phyloP scores from a whole-genome alignment of 2,113 vertebrate genomes.

The Callipepla squamata region DNA sequence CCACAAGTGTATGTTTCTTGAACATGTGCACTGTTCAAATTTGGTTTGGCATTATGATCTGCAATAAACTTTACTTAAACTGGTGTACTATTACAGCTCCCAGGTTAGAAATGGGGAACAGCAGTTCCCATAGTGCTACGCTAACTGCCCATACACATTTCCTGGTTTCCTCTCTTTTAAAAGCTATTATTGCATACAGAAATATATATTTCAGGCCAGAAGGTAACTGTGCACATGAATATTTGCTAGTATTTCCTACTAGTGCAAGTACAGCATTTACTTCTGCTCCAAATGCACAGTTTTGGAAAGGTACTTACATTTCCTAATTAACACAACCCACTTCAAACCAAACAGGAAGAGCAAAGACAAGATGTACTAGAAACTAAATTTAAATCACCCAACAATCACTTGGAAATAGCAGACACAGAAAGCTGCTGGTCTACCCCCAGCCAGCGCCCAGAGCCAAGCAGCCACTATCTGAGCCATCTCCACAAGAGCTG shows the following conservation, averaged over 20 bases:
- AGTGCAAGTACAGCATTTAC: not conserved
- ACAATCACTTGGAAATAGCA: not conserved
- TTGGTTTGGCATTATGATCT: not conserved
- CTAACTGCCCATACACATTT: not conserved
- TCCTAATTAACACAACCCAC: not conserved
- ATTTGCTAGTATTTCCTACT: not conserved
- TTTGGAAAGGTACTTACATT: constrained; percentile 23
- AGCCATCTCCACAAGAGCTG: not conserved
- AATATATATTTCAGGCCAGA: not conserved
- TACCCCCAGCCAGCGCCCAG: not conserved
- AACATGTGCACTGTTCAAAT: not conserved
- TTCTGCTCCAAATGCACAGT: not conserved
- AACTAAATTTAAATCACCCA: not conserved
- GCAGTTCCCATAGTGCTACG: not conserved
- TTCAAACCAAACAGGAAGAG: not conserved
- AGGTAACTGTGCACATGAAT: not conserved
- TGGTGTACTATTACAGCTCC: not conserved
- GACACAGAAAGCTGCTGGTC: not conserved
- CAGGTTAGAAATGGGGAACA: not conserved
- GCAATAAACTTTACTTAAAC: not conserved
- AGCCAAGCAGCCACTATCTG: not conserved
- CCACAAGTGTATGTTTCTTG: not conserved
- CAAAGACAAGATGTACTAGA: not conserved
- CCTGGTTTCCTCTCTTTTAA: not conserved
- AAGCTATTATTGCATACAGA: not conserved